Evolutionary conservation across 2,888 invertebrate species (phyloP), one percentile per base, ranked within the genome.

Genomic region (Mycalesis mineus): DNA sequence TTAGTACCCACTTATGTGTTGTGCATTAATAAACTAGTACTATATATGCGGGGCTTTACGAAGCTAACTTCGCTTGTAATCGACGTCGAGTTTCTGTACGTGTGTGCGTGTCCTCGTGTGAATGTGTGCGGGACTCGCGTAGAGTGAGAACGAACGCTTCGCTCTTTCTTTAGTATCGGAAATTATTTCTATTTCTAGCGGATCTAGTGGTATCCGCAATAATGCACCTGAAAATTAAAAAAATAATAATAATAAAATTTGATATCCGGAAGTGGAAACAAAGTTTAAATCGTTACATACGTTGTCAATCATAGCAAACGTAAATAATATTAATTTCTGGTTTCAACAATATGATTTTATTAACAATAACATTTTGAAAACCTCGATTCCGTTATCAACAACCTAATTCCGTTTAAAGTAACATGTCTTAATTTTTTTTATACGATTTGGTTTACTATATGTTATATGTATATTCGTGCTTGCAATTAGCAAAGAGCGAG

Each of bases 11-110:
- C n/a, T n/a, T n/a, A n/a, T n/a, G n/a, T n/a, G n/a, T n/a, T n/a
- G n/a, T n/a, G n/a, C n/a, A n/a, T n/a, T n/a, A n/a, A 28, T 22
- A 22, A 22, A 22, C 5, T 22, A n/a, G 3, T 22, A 22, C 22
- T 22, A 5, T 14, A n/a, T 42, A 15, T 8, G 29, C 9, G 33
- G 9, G 33, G 47, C 17, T 15, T 15, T 47, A 47, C 47, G 33
- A 33, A 31, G 47, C 31, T 47, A 65, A 58, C 55, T 70, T 65
- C 61, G 66, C 67, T 66, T 68, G 66, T 64, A 67, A 55, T 54
- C 28, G 52, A 51, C 44, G 39, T 60, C 55, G 49, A 33, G 39
- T 14, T 22, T 15, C 47, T 9, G 28, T 47, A 42, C 49, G 51
- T 55, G 56, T 60, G 33, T 57, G 44, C 31, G 37, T 31, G n/a